Base-by-base conservation (phyloP, 2,888 invertebrate genomes). In the Polyploca ridens region DNA sequence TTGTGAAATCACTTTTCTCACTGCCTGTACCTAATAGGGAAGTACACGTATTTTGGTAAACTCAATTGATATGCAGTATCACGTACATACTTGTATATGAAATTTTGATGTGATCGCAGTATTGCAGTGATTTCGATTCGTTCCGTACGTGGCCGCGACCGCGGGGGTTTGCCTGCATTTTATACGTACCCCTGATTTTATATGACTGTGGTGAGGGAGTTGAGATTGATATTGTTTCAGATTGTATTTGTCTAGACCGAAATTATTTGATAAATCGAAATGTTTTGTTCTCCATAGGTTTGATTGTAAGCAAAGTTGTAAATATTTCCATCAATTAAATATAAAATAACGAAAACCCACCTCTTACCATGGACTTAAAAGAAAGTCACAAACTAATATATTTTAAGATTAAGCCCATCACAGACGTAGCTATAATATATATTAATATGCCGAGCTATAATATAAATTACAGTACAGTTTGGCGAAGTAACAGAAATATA, bases 101-200 rank as follows among this genome's bases (percentile, higher is more conserved):
- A 89, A 84, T 44, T 80, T 89, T 86, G 81, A 89, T 88, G 79
- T 54, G 74, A 69, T 67, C 63, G 73, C 71, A 74, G 70, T 69
- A 66, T 70, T 86, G 90, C 89, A 86, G 87, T 86, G 88, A 87
- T 90, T 89, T 77, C 78, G 82, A 87, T 86, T 82, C 86, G 85
- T 78, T 82, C 80, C 72, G 82, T 81, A 84, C 86, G 84, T 87
- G 85, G 72, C 65, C 64, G 77, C 64, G 73, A 64, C 68, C 69
- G 67, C 64, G 76, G 75, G 81, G 82, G 76, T 69, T 79, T 78
- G 72, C 75, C 62, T 71, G 72, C 76, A 81, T 72, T 84, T 84
- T 86, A 85, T 84, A 62, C 70, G 78, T 75, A 74, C 77, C 77
- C 78, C 78, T 80, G 77, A 84, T 83, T 81, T 81, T 79, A 81